Conservation (phyloP, 2,797 vertebrate genomes). For the Squalus acanthias region DNA sequence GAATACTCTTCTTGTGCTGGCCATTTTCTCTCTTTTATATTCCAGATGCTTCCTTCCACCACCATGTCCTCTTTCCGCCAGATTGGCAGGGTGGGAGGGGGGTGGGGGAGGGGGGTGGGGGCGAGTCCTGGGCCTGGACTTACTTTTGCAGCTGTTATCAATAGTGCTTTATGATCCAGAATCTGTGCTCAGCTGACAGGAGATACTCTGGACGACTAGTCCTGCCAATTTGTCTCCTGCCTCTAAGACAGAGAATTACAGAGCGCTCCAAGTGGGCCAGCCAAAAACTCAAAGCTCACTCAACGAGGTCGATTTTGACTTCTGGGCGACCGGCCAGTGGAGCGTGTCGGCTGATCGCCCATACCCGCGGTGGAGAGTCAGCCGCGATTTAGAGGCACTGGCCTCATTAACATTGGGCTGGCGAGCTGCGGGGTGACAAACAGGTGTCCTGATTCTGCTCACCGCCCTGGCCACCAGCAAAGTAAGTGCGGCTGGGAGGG, state of each 20-base stretch:
- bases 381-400: background rate
- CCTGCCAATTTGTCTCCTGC: background rate
- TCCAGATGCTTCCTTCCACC: background rate
- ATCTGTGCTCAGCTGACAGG: background rate
- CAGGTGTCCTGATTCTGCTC: background rate
- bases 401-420: background rate
- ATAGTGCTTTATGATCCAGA: background rate
- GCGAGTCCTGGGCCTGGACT: background rate
- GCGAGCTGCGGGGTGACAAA: background rate
- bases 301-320: background rate
- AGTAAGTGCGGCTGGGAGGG: too few relatives aligned
- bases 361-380: background rate
- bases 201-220: background rate
- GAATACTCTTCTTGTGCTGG: background rate
- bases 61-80: background rate
- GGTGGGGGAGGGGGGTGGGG: background rate
- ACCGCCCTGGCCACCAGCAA: background rate
- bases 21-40: background rate
- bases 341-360: background rate
- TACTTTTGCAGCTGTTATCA: background rate
- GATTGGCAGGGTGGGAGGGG: background rate
- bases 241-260: background rate
- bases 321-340: background rate
- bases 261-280: background rate
- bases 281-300: background rate